Base-by-base conservation (phyloP, 2,888 invertebrate genomes). In the Ectemnius lituratus region DNA sequence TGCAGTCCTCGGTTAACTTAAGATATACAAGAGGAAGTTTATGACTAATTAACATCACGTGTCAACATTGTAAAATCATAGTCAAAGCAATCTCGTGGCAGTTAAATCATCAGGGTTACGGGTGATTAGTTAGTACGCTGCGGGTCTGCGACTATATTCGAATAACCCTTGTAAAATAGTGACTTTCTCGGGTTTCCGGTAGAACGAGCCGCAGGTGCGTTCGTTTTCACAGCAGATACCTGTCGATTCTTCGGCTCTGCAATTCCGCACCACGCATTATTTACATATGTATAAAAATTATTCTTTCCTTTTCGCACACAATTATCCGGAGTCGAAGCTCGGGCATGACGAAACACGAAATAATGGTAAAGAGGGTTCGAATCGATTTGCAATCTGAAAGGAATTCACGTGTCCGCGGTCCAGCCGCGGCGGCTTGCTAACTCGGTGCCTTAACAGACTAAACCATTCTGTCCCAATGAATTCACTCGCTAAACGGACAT, bases 1-100 rank as follows among this genome's bases (percentile, higher is more conserved):
- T 75, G 67, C 67, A 61, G 70, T 79, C 57, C 71, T 67, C 62
- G 52, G 11, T 78, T 76, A 82, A 83, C 75, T 81, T 81, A 79
- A 78, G 69, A 62, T 52, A 68, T 65, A 73, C 62, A 28, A 70
- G 60, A 37, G 63, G 37, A 11, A 37, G 72, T 52, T 59, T 57
- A 76, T 76, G 63, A 84, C 71, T 81, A 84, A 69, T 75, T 73
- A 84, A 82, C 79, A 81, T 81, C 77, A 79, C 78, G 73, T 64
- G 65, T 80, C 71, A 77, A 79, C 75, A 67, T 70, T 74, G 62
- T 73, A 75, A 74, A 71, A 64, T 78, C 67, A 70, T 63, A 66
- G 69, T 59, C 57, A 67, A 68, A 71, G 8, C 45, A 16, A 46
- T 52, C 28, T 63, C 52, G 47, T n/a, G 18, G 18, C 59, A 70